phyloP scores from a whole-genome alignment of 2,797 vertebrate genomes.

The Merluccius polli region DNA sequence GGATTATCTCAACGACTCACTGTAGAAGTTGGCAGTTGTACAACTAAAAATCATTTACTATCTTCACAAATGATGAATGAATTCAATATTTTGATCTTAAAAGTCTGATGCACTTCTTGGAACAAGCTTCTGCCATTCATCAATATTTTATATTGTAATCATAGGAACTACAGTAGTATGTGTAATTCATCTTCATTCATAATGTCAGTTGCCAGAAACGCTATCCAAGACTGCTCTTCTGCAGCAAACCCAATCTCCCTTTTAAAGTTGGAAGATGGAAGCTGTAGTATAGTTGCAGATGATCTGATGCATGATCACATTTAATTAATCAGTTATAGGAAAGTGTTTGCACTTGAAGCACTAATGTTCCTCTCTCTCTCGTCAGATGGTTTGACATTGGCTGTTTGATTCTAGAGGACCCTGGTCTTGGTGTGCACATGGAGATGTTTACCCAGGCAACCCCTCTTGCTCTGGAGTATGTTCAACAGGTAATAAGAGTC shows the following conservation, averaged over 20 bases:
- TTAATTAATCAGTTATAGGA: not conserved
- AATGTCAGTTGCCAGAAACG: too few relatives aligned
- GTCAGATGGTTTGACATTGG: conserved; percentile 95
- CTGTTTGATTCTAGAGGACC: conserved; percentile 92
- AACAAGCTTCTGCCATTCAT: not conserved
- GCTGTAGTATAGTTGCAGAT: not conserved
- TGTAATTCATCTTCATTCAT: not conserved
- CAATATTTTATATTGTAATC: not conserved
- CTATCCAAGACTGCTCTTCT: too few relatives aligned
- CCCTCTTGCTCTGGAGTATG: conserved; percentile 82
- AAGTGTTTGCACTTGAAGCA: not conserved
- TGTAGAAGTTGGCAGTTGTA: too few relatives aligned
- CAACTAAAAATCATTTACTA: too few relatives aligned
- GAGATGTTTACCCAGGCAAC: conserved; percentile 94
- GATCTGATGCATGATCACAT: not conserved
- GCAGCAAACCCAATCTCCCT: not conserved
- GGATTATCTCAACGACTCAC: not conserved
- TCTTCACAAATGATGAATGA: too few relatives aligned
- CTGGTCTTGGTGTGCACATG: conserved; percentile 78
- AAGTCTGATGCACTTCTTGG: too few relatives aligned
- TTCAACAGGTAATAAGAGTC: conserved; percentile 81
- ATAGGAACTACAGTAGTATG: not conserved
- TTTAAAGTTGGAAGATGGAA: not conserved
- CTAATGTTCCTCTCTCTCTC: not conserved
- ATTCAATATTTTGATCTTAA: too few relatives aligned